Base-by-base conservation (phyloP, 2,113 vertebrate species). In the Meriones unguiculatus region DNA sequence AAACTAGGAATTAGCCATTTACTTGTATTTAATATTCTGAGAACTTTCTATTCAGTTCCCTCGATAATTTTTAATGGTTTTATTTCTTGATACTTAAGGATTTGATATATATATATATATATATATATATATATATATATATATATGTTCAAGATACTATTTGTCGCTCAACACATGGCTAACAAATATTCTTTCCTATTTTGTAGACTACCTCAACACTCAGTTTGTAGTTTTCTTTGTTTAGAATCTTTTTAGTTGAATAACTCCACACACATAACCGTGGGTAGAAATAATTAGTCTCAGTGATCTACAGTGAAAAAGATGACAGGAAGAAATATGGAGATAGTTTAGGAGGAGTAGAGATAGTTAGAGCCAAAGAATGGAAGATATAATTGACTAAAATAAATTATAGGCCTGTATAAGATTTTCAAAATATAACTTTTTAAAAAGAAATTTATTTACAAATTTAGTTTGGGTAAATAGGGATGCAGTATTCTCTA, bases 201-300 rank as follows among this genome's bases (percentile, higher is more conserved):
- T 12, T 81, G 22, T 38, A 0, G 2, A 24, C 22, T 62, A 38
- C 22, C 35, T 38, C 20, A 12, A 38, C 57, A 38, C 20, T 62
- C 0, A 0, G 28, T 62, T 81, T 35, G 32, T 28, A 38, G 6
- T 28, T 59, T 62, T 81, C 5, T 24, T 81, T 14, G 10, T n/a
- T 5, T 2, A 59, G 54, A 17, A 38, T 35, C 15, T 62, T 59
- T 81, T 82, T 38, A 82, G 52, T 59, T 82, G 54, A 59, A 59
- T 82, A 11, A 38, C 18, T 9, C 54, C 22, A 62, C 35, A 82
- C 5, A 20, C 10, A 12, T 59, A 11, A 11, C 22, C 5, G 25
- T n/a, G 59, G 54, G 9, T 20, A 38, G 35, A 2, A 13, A 13
- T 22, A 35, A 38, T 82, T 25, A 12, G 5, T 14, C 20, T 57